Evolutionary conservation across 2,113 vertebrate species (phyloP).

Genomic region (Albula glossodonta): DNA sequence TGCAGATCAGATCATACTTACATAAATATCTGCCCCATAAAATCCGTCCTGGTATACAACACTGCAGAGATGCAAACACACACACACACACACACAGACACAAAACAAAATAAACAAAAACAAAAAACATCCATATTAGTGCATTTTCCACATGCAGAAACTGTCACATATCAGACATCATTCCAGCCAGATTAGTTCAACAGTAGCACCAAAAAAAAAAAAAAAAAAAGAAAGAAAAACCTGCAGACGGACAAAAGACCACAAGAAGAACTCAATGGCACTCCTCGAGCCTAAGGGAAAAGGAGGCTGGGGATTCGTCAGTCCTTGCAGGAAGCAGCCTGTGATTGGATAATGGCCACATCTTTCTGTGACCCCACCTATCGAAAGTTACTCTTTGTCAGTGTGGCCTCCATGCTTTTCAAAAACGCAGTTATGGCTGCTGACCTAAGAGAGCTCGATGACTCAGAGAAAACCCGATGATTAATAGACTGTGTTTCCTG

Average conservation of each 20-base stretch:
- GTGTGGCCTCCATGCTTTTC: too few species aligned
- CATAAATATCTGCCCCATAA: constrained; percentile 99
- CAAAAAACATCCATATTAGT: constrained; percentile 76
- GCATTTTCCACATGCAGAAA: constrained; percentile 83
- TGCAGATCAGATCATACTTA: constrained; percentile 89
- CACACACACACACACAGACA: constrained; percentile 61
- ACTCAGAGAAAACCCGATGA: background rate
- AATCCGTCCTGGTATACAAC: constrained; percentile 99
- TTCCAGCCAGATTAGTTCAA: constrained; percentile 67
- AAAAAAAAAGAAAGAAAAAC: constrained; percentile 42
- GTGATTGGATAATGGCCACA: background rate
- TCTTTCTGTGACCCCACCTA: background rate
- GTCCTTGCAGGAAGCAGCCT: background rate
- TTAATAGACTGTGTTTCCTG: background rate
- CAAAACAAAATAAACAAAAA: constrained; percentile 8
- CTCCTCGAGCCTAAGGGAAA: constrained; percentile 11
- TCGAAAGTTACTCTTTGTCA: background rate
- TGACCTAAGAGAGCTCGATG: background rate
- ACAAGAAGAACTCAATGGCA: constrained; percentile 12
- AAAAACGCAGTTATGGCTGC: background rate
- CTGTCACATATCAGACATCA: constrained; percentile 57
- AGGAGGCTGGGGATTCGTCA: constrained; percentile 47
- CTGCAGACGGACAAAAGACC: background rate
- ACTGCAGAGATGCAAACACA: constrained; percentile 79
- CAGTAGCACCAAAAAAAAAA: constrained; percentile 50